Evolutionary conservation across 2,113 vertebrate genomes (phyloP).

Genomic region (Casuarius casuarius): DNA sequence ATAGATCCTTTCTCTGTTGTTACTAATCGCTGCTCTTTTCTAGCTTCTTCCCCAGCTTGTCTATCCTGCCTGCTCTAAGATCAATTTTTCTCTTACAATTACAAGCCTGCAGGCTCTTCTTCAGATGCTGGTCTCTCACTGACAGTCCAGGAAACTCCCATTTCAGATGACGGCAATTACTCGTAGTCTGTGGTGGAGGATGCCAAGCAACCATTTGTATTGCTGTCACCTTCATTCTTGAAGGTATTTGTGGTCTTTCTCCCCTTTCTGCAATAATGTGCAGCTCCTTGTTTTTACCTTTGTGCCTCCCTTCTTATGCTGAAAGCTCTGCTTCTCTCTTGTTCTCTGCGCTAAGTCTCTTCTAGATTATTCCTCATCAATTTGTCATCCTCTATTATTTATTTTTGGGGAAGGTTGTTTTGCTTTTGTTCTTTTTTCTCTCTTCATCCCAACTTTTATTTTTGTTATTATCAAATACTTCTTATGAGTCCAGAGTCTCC

Average conservation of each 20-base stretch:
- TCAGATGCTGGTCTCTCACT: background rate
- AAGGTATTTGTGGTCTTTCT: background rate
- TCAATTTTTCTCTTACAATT: background rate
- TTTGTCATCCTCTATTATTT: background rate
- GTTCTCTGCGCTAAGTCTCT: background rate
- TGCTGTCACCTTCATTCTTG: background rate
- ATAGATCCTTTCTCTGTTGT: background rate
- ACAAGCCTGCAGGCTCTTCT: background rate
- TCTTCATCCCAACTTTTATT: background rate
- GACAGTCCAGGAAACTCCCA: background rate
- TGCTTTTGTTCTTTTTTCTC: background rate
- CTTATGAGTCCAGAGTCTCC: background rate
- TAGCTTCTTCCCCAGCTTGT: background rate
- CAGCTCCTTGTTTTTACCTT: background rate
- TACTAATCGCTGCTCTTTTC: background rate
- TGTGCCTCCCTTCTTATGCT: background rate
- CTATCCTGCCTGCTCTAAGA: background rate
- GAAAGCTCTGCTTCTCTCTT: background rate
- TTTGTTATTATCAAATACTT: background rate
- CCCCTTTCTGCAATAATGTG: background rate
- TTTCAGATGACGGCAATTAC: background rate
- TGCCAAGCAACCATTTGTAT: too few species aligned
- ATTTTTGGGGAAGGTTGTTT: background rate
- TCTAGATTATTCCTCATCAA: background rate
- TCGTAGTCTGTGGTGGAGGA: background rate